Evolutionary conservation across 2,113 vertebrate species (phyloP), one percentile per base, ranked within the genome.

Genomic region (Cinclus cinclus): DNA sequence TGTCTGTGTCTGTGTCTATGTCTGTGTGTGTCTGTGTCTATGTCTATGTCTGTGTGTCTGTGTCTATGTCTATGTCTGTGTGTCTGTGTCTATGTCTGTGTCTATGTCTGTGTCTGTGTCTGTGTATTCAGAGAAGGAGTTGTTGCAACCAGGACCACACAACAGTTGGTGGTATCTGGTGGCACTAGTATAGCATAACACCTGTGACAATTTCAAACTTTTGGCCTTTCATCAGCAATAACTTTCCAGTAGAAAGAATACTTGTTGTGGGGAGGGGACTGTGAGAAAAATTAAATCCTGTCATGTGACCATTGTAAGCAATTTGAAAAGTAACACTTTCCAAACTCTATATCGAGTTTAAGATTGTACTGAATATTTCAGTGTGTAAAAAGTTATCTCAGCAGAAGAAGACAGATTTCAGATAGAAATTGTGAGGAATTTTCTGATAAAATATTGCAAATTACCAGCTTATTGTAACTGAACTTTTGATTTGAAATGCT

Each of bases 231-330:
- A 19, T 69, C 44, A 87, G 13, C 11, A 44, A 11, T 20, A 41
- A 9, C 23, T 89, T 87, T 28, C n/a, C 13, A 47, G 41, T 18
- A 80, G 28, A 42, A 82, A 79, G 11, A 60, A 33, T 46, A 50
- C 1, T 2, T 25, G 5, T 31, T 89, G 23, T 3, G 5, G 11
- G 9, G 7, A 16, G 6, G 4, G 4, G 10, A 13, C 19, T 69
- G 23, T 59, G 13, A 58, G 21, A 67, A 81, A 79, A 91, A 50
- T 19, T 24, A 83, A 71, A 92, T 56, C 5, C 10, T 5, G 15
- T 55, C 6, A 3, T 47, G 33, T 17, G 15, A 27, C 37, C 58
- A 10, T 27, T 33, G 30, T 35, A 62, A 74, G 23, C 16, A 79
- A 15, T 76, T 63, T 69, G 11, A 76, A 53, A 93, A 42, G 11